Conservation (phyloP, 2,888 invertebrate species). For the Microctonus brassicae region DNA sequence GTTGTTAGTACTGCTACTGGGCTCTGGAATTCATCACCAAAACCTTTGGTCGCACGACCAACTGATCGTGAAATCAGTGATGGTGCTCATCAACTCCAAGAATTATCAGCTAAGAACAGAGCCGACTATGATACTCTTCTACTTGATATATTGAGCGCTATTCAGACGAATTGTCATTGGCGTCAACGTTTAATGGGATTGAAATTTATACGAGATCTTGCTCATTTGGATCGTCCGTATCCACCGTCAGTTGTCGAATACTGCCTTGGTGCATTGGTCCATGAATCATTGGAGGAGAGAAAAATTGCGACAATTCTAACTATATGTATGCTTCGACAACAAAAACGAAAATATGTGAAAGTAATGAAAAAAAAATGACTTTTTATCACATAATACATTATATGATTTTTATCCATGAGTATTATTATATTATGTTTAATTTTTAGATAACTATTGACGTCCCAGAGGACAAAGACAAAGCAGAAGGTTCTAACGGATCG, state of each 20-base stretch:
- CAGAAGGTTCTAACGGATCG: neutral
- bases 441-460: constrained; percentile 27
- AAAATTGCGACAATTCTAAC: constrained; percentile 77
- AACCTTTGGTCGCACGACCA: constrained; percentile 65
- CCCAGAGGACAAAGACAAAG: constrained; percentile 1
- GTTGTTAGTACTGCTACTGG: constrained; percentile 71
- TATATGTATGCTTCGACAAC: constrained; percentile 78
- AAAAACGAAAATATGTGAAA: constrained; percentile 75
- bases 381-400: neutral
- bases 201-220: constrained; percentile 79
- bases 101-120: constrained; percentile 70
- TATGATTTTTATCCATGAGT: neutral
- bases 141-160: constrained; percentile 72
- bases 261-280: constrained; percentile 77
- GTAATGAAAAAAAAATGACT: constrained; percentile 37
- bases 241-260: constrained; percentile 76
- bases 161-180: constrained; percentile 80
- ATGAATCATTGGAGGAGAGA: constrained; percentile 86
- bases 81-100: constrained; percentile 63
- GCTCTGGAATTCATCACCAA: constrained; percentile 68
- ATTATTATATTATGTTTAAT: neutral
- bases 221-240: constrained; percentile 79
- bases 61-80: constrained; percentile 63
- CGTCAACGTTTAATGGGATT: constrained; percentile 83
- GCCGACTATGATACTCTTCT: constrained; percentile 72